These are phyloP conservation scores for Oceanodroma tethys DNA, from an alignment of 2,113 vertebrate species.

Conservation along the genomic window DNA sequence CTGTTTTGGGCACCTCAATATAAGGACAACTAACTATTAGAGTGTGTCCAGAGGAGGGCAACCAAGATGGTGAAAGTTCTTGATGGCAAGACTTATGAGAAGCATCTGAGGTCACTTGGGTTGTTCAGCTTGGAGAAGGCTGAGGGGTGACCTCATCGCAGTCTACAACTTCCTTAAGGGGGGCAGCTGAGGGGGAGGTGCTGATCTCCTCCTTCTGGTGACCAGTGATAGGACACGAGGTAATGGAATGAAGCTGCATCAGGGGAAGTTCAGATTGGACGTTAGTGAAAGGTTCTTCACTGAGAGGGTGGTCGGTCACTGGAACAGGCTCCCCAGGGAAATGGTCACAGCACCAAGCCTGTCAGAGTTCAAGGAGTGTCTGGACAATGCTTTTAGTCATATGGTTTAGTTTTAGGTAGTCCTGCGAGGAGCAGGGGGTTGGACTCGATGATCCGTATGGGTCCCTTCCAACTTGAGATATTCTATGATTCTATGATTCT, in stretches of 20 bases:
- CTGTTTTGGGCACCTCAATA: not conserved
- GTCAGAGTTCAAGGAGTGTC: not conserved
- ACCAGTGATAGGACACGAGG: fast-evolving
- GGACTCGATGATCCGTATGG: not conserved
- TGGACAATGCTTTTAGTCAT: not conserved
- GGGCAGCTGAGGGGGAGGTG: not conserved
- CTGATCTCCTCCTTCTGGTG: not conserved
- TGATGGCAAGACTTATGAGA: fast-evolving
- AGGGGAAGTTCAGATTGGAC: not conserved
- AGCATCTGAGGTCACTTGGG: not conserved
- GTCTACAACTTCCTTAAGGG: not conserved
- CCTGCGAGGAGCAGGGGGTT: not conserved
- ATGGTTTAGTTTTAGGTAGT: not conserved
- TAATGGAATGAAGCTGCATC: not conserved
- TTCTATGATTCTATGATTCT: not conserved
- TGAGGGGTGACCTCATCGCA: not conserved
- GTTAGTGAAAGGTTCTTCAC: not conserved
- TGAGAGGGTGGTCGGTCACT: not conserved
- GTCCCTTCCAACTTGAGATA: not conserved
- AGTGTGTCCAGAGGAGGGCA: not conserved
- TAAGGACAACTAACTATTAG: not conserved
- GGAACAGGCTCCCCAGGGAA: not conserved
- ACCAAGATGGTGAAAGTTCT: not conserved
- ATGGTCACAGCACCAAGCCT: not conserved
- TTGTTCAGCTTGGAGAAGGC: not conserved